Evolutionary conservation across 1,140 invertebrate species (phyloP).

Genomic region (Ceratina japonica): DNA sequence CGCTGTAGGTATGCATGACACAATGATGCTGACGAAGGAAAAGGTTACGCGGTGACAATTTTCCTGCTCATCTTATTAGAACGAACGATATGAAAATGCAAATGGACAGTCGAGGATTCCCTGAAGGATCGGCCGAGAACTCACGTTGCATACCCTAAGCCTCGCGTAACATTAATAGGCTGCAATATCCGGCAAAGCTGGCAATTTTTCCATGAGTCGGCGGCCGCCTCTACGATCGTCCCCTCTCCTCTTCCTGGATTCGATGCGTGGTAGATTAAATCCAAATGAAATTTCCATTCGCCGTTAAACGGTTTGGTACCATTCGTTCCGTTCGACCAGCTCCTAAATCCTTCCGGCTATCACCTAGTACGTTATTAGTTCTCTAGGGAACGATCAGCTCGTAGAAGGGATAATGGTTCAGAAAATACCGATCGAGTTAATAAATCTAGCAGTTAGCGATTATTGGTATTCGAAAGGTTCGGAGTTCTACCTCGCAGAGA

Average conservation of each 20-base stretch:
- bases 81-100: conserved; percentile 15
- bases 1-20: no score
- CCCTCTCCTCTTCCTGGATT: no score
- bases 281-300: conserved; percentile 39
- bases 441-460: conserved; percentile 4
- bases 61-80: neutral
- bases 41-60: no score
- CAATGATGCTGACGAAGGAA: no score
- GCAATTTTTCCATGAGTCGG: conserved; percentile 29
- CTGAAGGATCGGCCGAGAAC: neutral
- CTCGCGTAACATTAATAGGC: neutral
- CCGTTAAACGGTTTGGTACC: conserved; percentile 37
- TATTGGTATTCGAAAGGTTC: conserved; percentile 3
- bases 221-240: neutral
- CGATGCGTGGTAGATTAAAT: conserved; percentile 42
- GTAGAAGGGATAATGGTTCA: neutral
- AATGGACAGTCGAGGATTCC: neutral
- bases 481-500: neutral
- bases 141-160: neutral
- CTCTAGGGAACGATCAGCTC: neutral
- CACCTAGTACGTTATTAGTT: conserved; percentile 29
- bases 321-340: neutral
- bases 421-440: neutral
- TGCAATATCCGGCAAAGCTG: conserved; percentile 20
- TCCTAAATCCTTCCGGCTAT: conserved; percentile 8